Evolutionary conservation across 2,113 vertebrate genomes (phyloP), one percentile per base, ranked within the genome.

Genomic region (Riparia riparia): DNA sequence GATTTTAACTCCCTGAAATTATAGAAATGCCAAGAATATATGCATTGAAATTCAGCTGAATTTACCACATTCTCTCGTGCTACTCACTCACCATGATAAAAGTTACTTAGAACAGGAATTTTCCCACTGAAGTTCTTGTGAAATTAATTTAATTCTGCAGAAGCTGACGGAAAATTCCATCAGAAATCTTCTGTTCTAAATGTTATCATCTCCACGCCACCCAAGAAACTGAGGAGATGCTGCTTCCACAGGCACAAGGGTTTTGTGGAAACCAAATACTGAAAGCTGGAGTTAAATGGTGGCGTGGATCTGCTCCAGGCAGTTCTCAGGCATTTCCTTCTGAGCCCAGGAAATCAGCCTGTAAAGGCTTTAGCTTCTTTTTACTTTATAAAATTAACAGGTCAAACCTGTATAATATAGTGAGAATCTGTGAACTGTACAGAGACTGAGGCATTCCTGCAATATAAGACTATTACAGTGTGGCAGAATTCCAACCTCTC

Each of bases 321-420:
- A 58, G 28, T 28, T 44, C 42, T 69, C 57, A 53, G 57, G 24
- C 44, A 22, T 45, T 83, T 88, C 63, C 20, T 88, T 34, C 50
- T 70, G 17, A 92, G 57, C 41, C 58, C 16, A 34, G 39, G 49
- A 86, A 86, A 80, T 50, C 80, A 86, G 14, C 39, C 77, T 57
- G 41, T 17, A 51, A 94, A 84, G 41, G 42, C 41, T 37, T 74
- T 22, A 44, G 42, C 34, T 49, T 69, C 19, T 82, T 88, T 90
- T 73, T 28, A 44, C 39, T 78, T 72, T 49, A 89, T 41, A 83
- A 91, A 95, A 86, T 82, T 70, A 94, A 80, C 60, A 93, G 49
- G 37, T 95, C n/a, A 68, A 49, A 34, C 25, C 73, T 77, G 41
- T 31, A 77, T 19, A 74, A 66, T 10, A 56, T 10, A 68, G 25